Evolutionary conservation across 92 coral and sea anemone genomes (phyloP).

Genomic region (Zoanthus sociatus): DNA sequence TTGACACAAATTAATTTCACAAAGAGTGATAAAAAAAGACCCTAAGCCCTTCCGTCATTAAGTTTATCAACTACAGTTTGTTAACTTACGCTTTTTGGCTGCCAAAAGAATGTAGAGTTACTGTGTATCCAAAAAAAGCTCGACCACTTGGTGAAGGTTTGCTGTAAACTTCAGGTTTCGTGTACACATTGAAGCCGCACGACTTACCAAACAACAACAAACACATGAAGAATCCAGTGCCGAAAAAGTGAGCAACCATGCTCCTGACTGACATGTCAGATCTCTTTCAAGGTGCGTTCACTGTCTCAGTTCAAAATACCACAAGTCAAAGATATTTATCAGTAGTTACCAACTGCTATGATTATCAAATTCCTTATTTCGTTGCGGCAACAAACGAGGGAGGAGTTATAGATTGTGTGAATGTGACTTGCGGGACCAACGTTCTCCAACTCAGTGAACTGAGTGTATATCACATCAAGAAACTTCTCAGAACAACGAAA

Average conservation of each 20-base stretch:
- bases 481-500: neutral
- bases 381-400: neutral
- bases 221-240: constrained; percentile 11
- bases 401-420: neutral
- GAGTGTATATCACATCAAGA: neutral
- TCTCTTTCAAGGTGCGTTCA: neutral
- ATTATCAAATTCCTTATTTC: constrained; percentile 32
- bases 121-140: constrained; percentile 37
- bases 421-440: neutral
- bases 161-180: constrained; percentile 31
- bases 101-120: constrained; percentile 21
- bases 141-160: constrained; percentile 19
- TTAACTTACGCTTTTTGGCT: constrained; percentile 4
- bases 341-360: constrained; percentile 17
- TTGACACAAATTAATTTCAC: constrained; percentile 42
- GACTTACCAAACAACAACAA: constrained; percentile 18
- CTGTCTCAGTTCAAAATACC: constrained; percentile 30
- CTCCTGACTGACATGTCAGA: neutral
- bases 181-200: constrained; percentile 27
- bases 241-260: constrained; percentile 20
- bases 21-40: constrained; percentile 17
- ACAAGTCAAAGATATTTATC: constrained; percentile 30
- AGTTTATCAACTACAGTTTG: neutral
- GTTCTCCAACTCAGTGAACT: neutral
- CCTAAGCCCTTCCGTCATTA: neutral